phyloP scores from a whole-genome alignment of 1,140 invertebrate genomes.

The Mamestra configurata region DNA sequence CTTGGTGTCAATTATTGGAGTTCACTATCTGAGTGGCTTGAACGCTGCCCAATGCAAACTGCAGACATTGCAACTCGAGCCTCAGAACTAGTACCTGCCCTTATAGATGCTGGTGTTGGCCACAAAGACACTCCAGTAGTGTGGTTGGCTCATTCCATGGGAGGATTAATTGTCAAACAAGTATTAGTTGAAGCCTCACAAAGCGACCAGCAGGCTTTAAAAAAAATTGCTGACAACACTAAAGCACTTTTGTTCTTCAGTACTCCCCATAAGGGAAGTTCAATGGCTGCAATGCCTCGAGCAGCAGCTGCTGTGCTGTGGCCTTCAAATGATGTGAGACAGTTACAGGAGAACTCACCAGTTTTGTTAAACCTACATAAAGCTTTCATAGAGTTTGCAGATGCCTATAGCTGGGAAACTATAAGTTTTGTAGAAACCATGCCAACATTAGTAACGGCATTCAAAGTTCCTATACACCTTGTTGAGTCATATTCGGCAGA shows the following conservation, averaged over 20 bases:
- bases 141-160: conserved; percentile 96
- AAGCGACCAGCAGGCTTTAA: conserved; percentile 68
- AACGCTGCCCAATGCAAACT: conserved; percentile 82
- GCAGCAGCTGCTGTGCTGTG: conserved; percentile 91
- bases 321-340: conserved; percentile 94
- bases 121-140: conserved; percentile 90
- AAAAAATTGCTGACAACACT: conserved; percentile 90
- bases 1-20: conserved; percentile 86
- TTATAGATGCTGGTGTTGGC: conserved; percentile 91
- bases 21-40: conserved; percentile 84
- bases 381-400: conserved; percentile 89
- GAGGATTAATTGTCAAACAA: conserved; percentile 94
- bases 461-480: conserved; percentile 90
- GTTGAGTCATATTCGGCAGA: conserved; percentile 92
- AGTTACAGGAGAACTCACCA: conserved; percentile 92
- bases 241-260: conserved; percentile 93
- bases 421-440: conserved; percentile 93
- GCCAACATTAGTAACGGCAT: conserved; percentile 90
- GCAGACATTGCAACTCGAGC: conserved; percentile 89
- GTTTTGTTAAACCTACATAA: conserved; percentile 90
- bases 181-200: conserved; percentile 72
- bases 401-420: conserved; percentile 89
- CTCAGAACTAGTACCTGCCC: conserved; percentile 89
- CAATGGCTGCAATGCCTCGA: conserved; percentile 88
- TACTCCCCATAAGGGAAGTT: conserved; percentile 92